Evolutionary conservation across 2,113 vertebrate genomes (phyloP).

Genomic region (Perca fluviatilis): DNA sequence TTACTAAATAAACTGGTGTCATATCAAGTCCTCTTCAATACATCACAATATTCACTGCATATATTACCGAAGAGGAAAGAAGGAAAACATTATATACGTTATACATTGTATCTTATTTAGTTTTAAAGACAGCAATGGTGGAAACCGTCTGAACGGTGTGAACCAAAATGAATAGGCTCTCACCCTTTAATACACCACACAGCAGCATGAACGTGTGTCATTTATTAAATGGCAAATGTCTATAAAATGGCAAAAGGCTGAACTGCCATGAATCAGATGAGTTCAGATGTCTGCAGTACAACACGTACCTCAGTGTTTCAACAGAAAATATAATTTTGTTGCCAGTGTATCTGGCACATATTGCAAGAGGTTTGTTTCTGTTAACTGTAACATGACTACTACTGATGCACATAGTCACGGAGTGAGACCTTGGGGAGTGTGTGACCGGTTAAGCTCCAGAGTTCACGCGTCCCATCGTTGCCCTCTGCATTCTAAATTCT

Average conservation of each 20-base stretch:
- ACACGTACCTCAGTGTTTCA: too few relatives aligned
- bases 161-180: background rate
- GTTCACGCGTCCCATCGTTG: background rate
- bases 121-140: too few relatives aligned
- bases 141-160: background rate
- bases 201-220: background rate
- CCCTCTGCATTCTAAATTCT: background rate
- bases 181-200: background rate
- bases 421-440: background rate
- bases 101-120: too few relatives aligned
- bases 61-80: too few relatives aligned
- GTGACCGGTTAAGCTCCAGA: background rate
- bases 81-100: too few relatives aligned
- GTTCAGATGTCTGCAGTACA: background rate
- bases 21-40: too few relatives aligned
- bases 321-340: background rate
- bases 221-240: constrained; percentile 7
- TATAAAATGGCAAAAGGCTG: constrained; percentile 1
- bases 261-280: background rate
- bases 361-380: too few relatives aligned
- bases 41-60: too few relatives aligned
- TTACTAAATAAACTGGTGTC: too few relatives aligned
- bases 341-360: background rate
- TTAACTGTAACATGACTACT: background rate
- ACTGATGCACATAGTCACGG: background rate